A percentile compares a stretch with the other conserved stretches of the same genome.
phyloP scores from a whole-genome alignment of 1,140 invertebrate genomes.

The Stegodyphus mimosarum region DNA sequence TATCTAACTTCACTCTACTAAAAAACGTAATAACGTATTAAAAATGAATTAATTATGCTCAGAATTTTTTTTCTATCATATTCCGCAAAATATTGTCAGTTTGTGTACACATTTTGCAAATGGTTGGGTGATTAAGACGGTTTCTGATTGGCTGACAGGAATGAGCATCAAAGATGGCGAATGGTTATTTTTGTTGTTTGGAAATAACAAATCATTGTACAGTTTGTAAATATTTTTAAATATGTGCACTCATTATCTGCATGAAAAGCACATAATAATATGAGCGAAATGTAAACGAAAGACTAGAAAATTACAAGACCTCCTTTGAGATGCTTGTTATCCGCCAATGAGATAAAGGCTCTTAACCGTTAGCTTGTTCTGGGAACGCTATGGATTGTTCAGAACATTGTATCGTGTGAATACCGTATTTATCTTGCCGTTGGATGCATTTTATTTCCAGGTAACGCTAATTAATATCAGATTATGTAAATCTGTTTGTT shows the following conservation, averaged over 20 bases:
- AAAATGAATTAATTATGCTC: background rate
- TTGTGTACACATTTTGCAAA: background rate
- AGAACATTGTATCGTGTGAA: background rate
- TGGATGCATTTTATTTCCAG: background rate
- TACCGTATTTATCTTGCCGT: background rate
- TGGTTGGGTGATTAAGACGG: background rate
- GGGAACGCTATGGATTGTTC: conserved; percentile 45
- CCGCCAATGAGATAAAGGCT: conserved; percentile 52
- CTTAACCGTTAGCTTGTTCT: conserved; percentile 50
- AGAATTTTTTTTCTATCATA: background rate
- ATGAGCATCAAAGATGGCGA: conserved; percentile 53
- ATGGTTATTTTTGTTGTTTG: conserved; percentile 49
- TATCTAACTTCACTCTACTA: background rate
- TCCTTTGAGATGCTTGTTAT: background rate
- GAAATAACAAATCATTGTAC: background rate
- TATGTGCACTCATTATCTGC: background rate
- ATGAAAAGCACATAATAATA: background rate
- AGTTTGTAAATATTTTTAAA: background rate
- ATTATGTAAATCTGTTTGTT: background rate
- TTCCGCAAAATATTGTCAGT: background rate
- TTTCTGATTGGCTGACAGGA: conserved; percentile 41
- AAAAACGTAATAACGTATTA: background rate
- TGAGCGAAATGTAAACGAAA: background rate
- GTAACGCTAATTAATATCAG: conserved; percentile 6
- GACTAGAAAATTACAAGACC: background rate